A percentile compares a stretch with the other conserved stretches of the same genome.
Evolutionary conservation across 2,888 invertebrate species (phyloP).

Genomic region (Meloe dianella): DNA sequence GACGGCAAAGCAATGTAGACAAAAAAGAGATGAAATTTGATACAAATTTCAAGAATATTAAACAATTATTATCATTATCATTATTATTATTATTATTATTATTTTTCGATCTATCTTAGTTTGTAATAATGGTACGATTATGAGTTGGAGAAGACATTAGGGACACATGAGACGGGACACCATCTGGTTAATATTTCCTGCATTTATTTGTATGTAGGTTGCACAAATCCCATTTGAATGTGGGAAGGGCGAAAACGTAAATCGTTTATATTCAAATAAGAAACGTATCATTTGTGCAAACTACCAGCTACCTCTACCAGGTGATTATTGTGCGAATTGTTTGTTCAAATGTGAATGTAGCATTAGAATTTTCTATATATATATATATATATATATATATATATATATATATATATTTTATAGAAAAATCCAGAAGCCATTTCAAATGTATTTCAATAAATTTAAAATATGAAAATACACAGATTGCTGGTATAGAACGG

Average conservation of each 20-base stretch:
- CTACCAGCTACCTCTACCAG: no score
- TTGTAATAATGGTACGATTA: neutral
- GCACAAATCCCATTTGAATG: slow-evolving; percentile 3
- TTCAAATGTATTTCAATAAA: neutral
- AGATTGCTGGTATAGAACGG: neutral
- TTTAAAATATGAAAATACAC: neutral
- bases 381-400: no score
- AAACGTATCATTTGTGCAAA: no score
- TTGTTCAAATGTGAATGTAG: no score
- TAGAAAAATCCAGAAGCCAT: no score
- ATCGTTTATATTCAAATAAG: neutral
- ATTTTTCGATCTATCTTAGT: neutral
- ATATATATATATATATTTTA: no score
- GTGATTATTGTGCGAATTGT: no score
- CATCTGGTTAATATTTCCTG: slow-evolving; percentile 3
- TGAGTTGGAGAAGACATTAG: slow-evolving; percentile 3
- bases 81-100: neutral
- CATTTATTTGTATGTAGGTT: neutral
- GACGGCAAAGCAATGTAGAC: neutral
- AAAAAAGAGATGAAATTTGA: neutral
- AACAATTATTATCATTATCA: neutral
- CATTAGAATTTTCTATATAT: no score
- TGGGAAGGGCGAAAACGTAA: neutral
- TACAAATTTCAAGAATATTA: neutral
- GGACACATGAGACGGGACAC: neutral